Base-by-base conservation (phyloP, 1,140 invertebrate species). In the Odontomachus brunneus region DNA sequence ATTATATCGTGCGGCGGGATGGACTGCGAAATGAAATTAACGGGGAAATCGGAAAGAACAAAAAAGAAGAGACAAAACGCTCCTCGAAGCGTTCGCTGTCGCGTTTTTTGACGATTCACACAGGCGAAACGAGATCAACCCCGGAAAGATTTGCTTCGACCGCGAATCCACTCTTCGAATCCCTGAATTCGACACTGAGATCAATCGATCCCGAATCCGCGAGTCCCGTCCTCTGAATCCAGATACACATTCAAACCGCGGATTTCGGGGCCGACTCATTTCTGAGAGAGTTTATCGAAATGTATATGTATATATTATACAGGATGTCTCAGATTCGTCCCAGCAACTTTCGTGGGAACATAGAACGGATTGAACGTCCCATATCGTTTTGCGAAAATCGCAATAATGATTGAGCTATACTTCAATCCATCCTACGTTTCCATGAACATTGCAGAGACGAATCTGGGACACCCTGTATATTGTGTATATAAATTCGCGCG, bases 1-100 rank as follows among this genome's bases (percentile, higher is more conserved):
- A 74, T 62, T 74, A 75, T 49, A 38, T 63, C n/a, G 38, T 22
- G n/a, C 38, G n/a, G 29, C 38, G 24, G 24, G 2, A 75, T 65
- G 12, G n/a, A 49, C 29, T 49, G 65, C 33, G 48, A 22, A 65
- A 33, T 75, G 14, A 75, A 38, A 65, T 51, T 15, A 14, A 1
- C 19, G n/a, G 4, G 26, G 38, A 44, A 44, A 44, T 44, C 38
- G 38, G 9, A 44, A 11, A 44, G 38, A 44, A 5, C 29, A 33
- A 33, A 3, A 33, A 33, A 33, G 38, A 44, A 7, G 9, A 44
- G 3, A 7, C 3, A 44, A 11, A 55, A 9, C 17, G n/a, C n/a
- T 19, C 11, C 53, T 55, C n/a, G 19, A n/a, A 19, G 7, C 22
- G 33, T 65, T 29, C 1, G 38, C 49, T n/a, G 11, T 60, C 0